Base-by-base conservation (phyloP, 1,140 invertebrate genomes). In the Philaenus spumarius region DNA sequence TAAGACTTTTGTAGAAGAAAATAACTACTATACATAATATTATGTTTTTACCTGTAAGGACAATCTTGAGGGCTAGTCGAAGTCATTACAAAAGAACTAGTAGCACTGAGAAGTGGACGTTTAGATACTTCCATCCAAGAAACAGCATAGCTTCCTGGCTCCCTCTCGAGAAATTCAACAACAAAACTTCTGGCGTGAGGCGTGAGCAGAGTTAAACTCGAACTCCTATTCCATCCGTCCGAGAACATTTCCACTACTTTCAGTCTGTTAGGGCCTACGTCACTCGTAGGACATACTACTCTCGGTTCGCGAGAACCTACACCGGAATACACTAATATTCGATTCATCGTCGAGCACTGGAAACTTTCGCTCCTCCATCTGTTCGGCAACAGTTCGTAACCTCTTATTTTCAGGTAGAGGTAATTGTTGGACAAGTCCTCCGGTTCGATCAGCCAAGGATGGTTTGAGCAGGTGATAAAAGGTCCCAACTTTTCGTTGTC, bases 121-220 rank as follows among this genome's bases (percentile, higher is more conserved):
- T 86, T 87, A 22, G 85, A 86, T 20, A 89, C 80, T 61, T 88
- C 85, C 73, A 89, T 85, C 86, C 86, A 89, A 50, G 82, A 84
- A 23, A 89, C 81, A 4, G 78, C 76, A 68, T 89, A 88, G 65
- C 78, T 81, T 0, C 84, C 84, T 3, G 80, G 78, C 63, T 88
- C 85, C 19, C 79, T 76, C 66, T 67, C 67, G 81, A 89, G 80
- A 62, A 86, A 87, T 63, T 89, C 86, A 6, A 88, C 67, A 7
- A 87, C 71, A 40, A 88, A 77, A 17, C 80, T 81, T 0, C 81
- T 81, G 35, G 81, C 62, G 75, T 51, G 62, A 15, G 66, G 62
- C 11, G 62, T 64, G 9, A 68, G 52, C 14, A 66, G 61, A 1
- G 61, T 59, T 1, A 64, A 24, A 5, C 61, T 61, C 12, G 58